Base-by-base conservation (phyloP, 2,113 vertebrate species). In the Anarrhichthys ocellatus region DNA sequence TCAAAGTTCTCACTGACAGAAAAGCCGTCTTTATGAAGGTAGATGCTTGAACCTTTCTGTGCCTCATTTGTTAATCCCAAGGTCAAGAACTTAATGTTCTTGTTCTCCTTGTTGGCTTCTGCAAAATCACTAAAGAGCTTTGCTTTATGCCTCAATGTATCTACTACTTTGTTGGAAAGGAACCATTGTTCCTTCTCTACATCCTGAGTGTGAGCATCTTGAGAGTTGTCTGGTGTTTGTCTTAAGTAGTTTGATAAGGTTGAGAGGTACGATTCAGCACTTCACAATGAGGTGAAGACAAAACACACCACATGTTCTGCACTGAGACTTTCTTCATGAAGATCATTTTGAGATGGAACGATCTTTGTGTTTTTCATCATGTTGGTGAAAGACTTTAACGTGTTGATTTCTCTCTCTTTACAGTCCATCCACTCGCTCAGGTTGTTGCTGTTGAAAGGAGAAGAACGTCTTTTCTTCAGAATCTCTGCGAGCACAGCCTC, bases 41-140 rank as follows among this genome's bases (percentile, higher is more conserved):
- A 20, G 73, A 90, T 87, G 56, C 40, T 73, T 9, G 70, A 72
- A 71, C 78, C 1, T 76, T 65, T 0, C 11, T 86, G 56, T 0
- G 5, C 52, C 42, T 86, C 58, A 48, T 86, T 32, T 9, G 66
- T 59, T 79, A 63, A 70, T 1, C 73, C 76, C 2, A 73, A 46
- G 34, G 40, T 52, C 17, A 92, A 61, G 69, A 92, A 92, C 65
- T 1, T 75, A 0, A 82, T 44, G 10, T 56, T 69, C 67, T 66
- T 34, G 46, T 83, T 87, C 0, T 81, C 78, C 50, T 59, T 63
- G 85, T 92, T 92, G 59, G 86, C 68, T 2, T 87, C 88, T 50
- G 82, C 84, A 78, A 91, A 90, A 7, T 87, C 84, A 63, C 3
- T 80, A 44, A 91, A 85, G 20, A 90, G 74, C 42, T 84, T 80